Evolutionary conservation across 2,888 invertebrate genomes (phyloP).

Genomic region (Colostygia pectinataria): DNA sequence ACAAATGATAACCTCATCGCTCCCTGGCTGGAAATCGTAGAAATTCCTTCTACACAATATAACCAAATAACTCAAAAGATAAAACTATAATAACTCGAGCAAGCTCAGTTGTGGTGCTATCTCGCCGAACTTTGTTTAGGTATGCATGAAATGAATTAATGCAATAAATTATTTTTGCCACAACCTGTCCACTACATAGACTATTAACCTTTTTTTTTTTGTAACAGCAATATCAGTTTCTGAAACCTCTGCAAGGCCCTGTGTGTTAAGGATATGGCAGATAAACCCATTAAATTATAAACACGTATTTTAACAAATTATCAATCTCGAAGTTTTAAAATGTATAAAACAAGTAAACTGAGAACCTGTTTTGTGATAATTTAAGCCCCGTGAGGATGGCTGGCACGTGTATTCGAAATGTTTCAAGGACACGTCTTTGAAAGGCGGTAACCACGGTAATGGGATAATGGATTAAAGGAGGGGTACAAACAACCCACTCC

Average conservation of each 20-base stretch:
- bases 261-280: neutral
- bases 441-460: conserved; percentile 2
- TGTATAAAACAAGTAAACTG: neutral
- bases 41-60: conserved; percentile 12
- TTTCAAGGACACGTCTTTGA: conserved; percentile 7
- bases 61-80: neutral
- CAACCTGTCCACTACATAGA: too few species aligned
- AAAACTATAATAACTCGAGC: too few species aligned
- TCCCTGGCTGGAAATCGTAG: conserved; percentile 23
- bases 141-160: too few species aligned
- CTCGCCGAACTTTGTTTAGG: too few species aligned
- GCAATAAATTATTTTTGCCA: too few species aligned
- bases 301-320: conserved; percentile 5
- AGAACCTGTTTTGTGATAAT: conserved; percentile 2
- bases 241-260: too few species aligned
- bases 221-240: too few species aligned
- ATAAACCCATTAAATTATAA: neutral
- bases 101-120: too few species aligned
- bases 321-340: conserved; percentile 5
- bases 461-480: conserved; percentile 9
- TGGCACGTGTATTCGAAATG: conserved; percentile 9
- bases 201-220: too few species aligned
- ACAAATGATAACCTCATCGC: conserved; percentile 29
- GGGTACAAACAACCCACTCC: neutral
- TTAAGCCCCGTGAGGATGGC: neutral